Evolutionary conservation across 1,140 invertebrate genomes (phyloP).

Genomic region (Reticulitermes speratus): DNA sequence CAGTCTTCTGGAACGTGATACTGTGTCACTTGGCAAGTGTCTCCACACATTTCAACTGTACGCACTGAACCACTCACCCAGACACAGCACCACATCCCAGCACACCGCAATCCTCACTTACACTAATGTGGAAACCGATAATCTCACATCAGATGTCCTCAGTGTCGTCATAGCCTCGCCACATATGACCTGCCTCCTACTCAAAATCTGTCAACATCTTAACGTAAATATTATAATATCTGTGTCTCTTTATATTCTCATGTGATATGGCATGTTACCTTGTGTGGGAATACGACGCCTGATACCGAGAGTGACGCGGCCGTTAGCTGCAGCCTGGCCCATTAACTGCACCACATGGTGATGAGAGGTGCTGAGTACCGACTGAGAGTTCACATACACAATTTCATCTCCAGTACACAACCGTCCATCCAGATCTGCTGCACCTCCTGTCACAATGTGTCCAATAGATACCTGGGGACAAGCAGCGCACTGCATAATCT

Average conservation of each 20-base stretch:
- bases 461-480: conserved; percentile 79
- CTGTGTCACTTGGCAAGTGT: not conserved
- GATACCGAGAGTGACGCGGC: conserved; percentile 72
- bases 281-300: conserved; percentile 56
- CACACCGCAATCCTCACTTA: no score
- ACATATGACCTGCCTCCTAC: no score
- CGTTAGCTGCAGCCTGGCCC: conserved; percentile 75
- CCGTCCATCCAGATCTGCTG: conserved; percentile 84
- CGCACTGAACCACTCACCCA: no score
- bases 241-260: no score
- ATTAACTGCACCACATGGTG: conserved; percentile 88
- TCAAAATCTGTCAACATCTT: no score
- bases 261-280: conserved; percentile 26
- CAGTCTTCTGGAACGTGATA: no score
- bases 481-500: not conserved
- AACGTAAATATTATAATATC: no score
- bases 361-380: conserved; percentile 84
- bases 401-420: conserved; percentile 88
- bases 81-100: no score
- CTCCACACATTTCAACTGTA: no score
- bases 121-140: no score
- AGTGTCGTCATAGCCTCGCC: no score
- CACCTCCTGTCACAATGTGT: conserved; percentile 89
- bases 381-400: conserved; percentile 79
- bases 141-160: no score